Base-by-base conservation (phyloP, 2,888 invertebrate genomes). In the Augochlorella aurata region DNA sequence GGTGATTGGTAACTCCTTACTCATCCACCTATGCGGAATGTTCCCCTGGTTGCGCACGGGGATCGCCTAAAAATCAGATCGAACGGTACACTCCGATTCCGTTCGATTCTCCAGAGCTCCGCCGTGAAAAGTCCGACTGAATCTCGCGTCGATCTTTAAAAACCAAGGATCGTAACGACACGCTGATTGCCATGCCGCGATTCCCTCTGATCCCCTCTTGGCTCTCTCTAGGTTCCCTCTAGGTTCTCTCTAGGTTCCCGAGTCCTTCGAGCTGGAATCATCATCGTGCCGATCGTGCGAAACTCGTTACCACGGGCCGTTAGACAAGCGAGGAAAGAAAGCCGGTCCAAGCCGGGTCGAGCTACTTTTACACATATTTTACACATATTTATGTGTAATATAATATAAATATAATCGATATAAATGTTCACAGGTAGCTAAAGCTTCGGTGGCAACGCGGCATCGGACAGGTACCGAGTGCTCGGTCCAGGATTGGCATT, bases 401-500 rank as follows among this genome's bases (percentile, higher is more conserved):
- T n/a, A n/a, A n/a, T n/a, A n/a, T n/a, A n/a, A n/a, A n/a, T n/a
- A n/a, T n/a, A n/a, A n/a, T n/a, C n/a, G 38, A 50, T 45, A 70
- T 69, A 70, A 75, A 75, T 70, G 54, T 79, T 29, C 61, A 16
- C 47, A 38, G 44, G 12, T 29, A 4, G 14, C 2, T 14, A 14
- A 18, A 14, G 16, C 10, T 1, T 0, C 44, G 24, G 47, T 63
- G 69, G 63, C 68, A 45, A 24, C 21, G 52, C 21, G 21, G 14
- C n/a, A 49, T 24, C 50, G 29, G 73, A 67, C 70, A 73, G 71
- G 71, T 75, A 71, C 68, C 79, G 75, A 9, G 49, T 38, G 38
- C 79, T 50, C 52, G 68, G 65, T 66, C 65, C 45, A 21, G 81
- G 88, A 92, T 92, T 90, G 93, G 90, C 90, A 92, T 88, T 90